These are phyloP conservation scores for Achlya flavicornis DNA, from an alignment of 2,888 invertebrate species.

Conservation along the genomic window DNA sequence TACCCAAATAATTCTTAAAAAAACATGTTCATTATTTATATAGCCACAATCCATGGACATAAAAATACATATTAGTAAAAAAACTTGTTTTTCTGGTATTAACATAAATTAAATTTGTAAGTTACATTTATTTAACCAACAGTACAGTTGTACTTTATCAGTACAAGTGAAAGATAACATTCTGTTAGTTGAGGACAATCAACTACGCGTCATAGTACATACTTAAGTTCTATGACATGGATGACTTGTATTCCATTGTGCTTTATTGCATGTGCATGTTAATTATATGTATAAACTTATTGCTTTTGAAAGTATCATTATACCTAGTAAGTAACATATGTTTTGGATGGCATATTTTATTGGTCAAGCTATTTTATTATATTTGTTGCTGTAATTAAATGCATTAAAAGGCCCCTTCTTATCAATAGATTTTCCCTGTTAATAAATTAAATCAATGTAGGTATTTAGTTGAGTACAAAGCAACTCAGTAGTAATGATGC, in stretches of 20 bases:
- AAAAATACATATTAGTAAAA: too few relatives aligned
- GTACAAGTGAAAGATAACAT: background rate
- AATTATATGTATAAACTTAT: background rate
- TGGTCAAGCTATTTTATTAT: background rate
- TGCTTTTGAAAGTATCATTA: background rate
- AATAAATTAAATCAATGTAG: background rate
- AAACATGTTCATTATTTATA: background rate
- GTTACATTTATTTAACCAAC: background rate
- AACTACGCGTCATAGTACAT: background rate
- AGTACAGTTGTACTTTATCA: background rate
- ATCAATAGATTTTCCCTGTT: background rate
- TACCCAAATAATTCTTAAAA: background rate
- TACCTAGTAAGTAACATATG: too few relatives aligned
- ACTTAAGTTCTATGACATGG: background rate
- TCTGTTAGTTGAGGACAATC: background rate
- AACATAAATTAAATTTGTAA: background rate
- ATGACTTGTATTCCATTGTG: background rate
- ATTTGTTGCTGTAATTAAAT: background rate
- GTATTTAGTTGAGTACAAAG: background rate
- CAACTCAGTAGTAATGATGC: background rate
- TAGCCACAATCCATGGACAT: background rate
- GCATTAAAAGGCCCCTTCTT: background rate
- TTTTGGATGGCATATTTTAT: background rate
- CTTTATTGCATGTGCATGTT: slow-evolving; percentile 7
- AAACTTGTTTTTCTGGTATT: background rate